Evolutionary conservation across 2,888 invertebrate genomes (phyloP), one percentile per base, ranked within the genome.

Genomic region (Drosophila formosana): DNA sequence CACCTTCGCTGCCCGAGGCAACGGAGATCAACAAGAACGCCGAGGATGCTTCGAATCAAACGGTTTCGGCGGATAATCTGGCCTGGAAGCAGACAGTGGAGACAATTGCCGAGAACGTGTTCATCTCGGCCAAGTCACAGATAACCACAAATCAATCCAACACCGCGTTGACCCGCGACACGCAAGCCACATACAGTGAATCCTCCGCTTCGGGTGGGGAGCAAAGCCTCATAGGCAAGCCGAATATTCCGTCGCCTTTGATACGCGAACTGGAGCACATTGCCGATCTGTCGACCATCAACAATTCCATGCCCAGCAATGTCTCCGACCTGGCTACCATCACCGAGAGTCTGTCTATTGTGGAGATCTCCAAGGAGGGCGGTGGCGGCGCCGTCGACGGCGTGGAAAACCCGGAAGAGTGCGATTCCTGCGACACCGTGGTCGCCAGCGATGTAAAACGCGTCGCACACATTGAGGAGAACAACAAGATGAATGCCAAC

Each of bases 41-140:
- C 0, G 97, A 98, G 18, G 98, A 98, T n/a, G 96, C 97, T 11
- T 98, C 98, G 1, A 98, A 98, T 90, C 98, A 98, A 93, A 98
- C 98, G 8, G 97, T 98, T 0, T 98, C 98, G 0, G 98, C 98
- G 0, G 98, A 98, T 92, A 98, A 98, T 93, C 94, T 98, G 67
- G 95, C 96, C 45, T 96, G 96, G 72, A 96, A 96, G 93, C 95
- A 96, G 93, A 96, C 98, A 3, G 96, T 97, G 9, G 97, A 98
- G 92, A 97, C 97, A 57, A 96, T 98, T 86, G 96, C 97, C 3
- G 97, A 98, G 92, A 96, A 95, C 90, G 95, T 96, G 43, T 93
- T 96, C 74, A 95, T 95, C 47, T 94, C 95, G 53, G 95, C 95
- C 18, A 94, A 95, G 75, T 95, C 95, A 4, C 96, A 96, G 90